Evolutionary conservation across 1,140 invertebrate species (phyloP), one percentile per base, ranked within the genome.

Genomic region (Bombus terrestris): DNA sequence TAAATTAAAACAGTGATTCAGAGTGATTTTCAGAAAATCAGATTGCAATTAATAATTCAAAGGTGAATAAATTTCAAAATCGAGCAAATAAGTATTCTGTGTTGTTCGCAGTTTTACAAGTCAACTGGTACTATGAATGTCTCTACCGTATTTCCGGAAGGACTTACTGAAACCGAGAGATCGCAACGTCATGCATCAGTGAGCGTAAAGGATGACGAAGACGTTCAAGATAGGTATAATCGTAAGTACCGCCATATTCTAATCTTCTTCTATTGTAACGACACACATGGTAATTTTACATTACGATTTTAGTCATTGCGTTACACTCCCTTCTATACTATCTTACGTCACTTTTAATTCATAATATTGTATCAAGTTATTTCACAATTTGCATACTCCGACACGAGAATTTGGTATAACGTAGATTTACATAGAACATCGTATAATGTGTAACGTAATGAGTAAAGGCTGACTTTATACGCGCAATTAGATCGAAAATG

Each of bases 141-240:
- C 25, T 94, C 94, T 10, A 95, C 94, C 77, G 94, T 94, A 32
- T 94, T 93, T 82, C 94, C 94, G 35, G 94, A 94, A 88, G 93
- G 92, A 78, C 90, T 91, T 57, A 88, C 88, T 18, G 84, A 88
- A 73, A 85, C 75, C 41, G 89, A 91, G 47, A 80, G 88, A 32
- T 32, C 59, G 13, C 88, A 81, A 12, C 89, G 86, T 64, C 81
- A 78, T 39, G 35, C 74, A 22, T 81, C 88, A 22, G 64, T 73
- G 41, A 79, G 69, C 18, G 35, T 72, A 10, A 90, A 90, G 43
- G 86, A 76, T 37, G 82, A 83, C 32, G 89, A 83, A 68, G 85
- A 75, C 15, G 69, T 69, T 47, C 15, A 72, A 35, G 82, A 90
- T 87, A 85, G 82, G 79, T 77, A 77, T 64, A 76, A 64, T 69